Evolutionary conservation across 2,888 invertebrate species (phyloP).

Genomic region (Agrotis puta): DNA sequence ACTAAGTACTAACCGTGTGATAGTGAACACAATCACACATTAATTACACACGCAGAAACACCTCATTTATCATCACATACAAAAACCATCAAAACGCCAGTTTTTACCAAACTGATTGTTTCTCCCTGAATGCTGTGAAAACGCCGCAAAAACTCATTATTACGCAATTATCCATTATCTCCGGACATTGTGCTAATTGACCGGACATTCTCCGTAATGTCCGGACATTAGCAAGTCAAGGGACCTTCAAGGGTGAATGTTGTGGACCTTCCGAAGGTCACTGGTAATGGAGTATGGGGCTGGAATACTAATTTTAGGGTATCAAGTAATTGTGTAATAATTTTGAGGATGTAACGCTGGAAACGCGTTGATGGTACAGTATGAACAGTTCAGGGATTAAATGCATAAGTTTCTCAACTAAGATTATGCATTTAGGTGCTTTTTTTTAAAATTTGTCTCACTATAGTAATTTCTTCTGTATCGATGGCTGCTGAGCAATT

Average conservation of each 20-base stretch:
- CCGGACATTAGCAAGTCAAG: conserved; percentile 40
- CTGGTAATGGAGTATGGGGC: conserved; percentile 28
- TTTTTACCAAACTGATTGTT: conserved; percentile 46
- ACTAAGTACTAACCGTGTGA: conserved; percentile 23
- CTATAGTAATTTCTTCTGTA: too few relatives aligned
- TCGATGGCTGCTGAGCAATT: too few relatives aligned
- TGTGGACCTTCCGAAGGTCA: conserved; percentile 47
- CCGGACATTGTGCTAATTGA: conserved; percentile 51
- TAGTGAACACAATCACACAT: conserved; percentile 40
- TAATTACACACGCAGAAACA: conserved; percentile 35
- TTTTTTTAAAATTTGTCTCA: too few relatives aligned
- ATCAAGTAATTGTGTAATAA: conserved; percentile 30
- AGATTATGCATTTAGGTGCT: too few relatives aligned
- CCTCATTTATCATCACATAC: conserved; percentile 22
- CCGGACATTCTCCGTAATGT: conserved; percentile 43
- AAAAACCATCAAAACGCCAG: conserved; percentile 2
- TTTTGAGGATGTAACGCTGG: conserved; percentile 7
- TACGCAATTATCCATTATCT: conserved; percentile 49
- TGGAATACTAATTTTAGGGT: conserved; percentile 50
- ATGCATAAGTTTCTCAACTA: neutral
- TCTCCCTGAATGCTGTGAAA: conserved; percentile 50
- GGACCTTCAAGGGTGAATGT: conserved; percentile 24
- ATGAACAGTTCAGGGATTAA: neutral
- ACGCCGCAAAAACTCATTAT: conserved; percentile 49
- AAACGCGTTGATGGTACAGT: neutral